phyloP scores from a whole-genome alignment of 1,140 invertebrate genomes.

The Calosoma granatense region DNA sequence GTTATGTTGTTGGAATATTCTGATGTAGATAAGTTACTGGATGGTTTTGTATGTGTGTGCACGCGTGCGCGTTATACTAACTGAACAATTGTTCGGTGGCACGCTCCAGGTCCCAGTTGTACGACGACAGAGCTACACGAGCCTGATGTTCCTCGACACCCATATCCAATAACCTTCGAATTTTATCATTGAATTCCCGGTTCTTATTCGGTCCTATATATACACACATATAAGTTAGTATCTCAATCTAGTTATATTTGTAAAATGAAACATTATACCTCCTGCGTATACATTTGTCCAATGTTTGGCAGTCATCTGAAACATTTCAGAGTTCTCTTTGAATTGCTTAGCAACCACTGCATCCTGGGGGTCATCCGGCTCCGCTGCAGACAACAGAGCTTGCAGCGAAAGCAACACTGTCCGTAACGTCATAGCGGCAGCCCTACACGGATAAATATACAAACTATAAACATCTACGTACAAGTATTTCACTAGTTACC shows the following conservation, averaged over 20 bases:
- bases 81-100: conserved; percentile 83
- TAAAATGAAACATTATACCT: conserved; percentile 46
- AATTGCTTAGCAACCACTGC: conserved; percentile 96
- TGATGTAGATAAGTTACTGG: too few relatives aligned
- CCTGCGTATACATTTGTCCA: conserved; percentile 94
- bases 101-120: conserved; percentile 80
- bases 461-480: too few relatives aligned
- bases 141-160: conserved; percentile 77
- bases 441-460: too few relatives aligned
- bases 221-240: conserved; percentile 17
- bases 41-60: too few relatives aligned
- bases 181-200: conserved; percentile 71
- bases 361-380: conserved; percentile 94
- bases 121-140: conserved; percentile 73
- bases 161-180: conserved; percentile 74
- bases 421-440: conserved; percentile 95
- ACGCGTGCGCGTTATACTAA: too few relatives aligned
- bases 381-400: conserved; percentile 82
- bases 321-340: conserved; percentile 80
- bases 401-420: conserved; percentile 91
- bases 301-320: conserved; percentile 79
- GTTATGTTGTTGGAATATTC: too few relatives aligned
- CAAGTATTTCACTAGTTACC: too few relatives aligned
- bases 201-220: conserved; percentile 54
- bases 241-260: conserved; percentile 4